Evolutionary conservation across 64 coral and sea anemone species (phyloP), one percentile per base, ranked within the genome.

Genomic region (Montipora efflorescens): DNA sequence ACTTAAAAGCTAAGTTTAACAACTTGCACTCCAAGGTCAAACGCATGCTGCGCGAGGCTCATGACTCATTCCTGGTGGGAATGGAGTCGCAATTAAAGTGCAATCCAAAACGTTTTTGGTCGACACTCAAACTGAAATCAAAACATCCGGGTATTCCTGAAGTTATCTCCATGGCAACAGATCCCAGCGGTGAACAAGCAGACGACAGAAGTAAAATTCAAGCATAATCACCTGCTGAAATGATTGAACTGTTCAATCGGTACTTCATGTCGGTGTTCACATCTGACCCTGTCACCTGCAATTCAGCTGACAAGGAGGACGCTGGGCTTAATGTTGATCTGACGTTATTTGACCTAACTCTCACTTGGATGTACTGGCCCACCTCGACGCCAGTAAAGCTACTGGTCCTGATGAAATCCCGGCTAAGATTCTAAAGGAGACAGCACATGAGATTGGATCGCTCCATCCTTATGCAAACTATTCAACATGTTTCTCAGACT

Each of bases 21-120:
- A 8, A 19, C 49, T 21, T 93, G 53, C 91, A 74, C 13, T 61
- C 82, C 8, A 51, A 93, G 48, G 47, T 93, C 22, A 93, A 93
- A 87, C 49, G 55, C 21, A 44, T n/a, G 49, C 19, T 93, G 11
- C 28, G 67, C 19, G 84, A 43, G 5, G 12, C 80, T 43, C 81
- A 73, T 7, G 71, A 93, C 5, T 16, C 57, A 48, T 93, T 93
- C 48, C 64, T 87, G 14, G 0, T 0, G 4, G 49, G 9, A 45
- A 13, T 93, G 22, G 91, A 93, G 53, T 76, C n/a, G n/a, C 49
- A 93, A 4, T 22, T 67, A 7, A 77, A 87, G 20, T 50, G 23
- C 8, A 92, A 92, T 22, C 72, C 91, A 53, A 93, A 93, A 21
- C 75, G 80, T 21, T 88, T 93, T 75, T 93, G 75, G 83, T 79